Conservation (phyloP, 2,797 vertebrate genomes). For the Sphaeramia orbicularis region DNA sequence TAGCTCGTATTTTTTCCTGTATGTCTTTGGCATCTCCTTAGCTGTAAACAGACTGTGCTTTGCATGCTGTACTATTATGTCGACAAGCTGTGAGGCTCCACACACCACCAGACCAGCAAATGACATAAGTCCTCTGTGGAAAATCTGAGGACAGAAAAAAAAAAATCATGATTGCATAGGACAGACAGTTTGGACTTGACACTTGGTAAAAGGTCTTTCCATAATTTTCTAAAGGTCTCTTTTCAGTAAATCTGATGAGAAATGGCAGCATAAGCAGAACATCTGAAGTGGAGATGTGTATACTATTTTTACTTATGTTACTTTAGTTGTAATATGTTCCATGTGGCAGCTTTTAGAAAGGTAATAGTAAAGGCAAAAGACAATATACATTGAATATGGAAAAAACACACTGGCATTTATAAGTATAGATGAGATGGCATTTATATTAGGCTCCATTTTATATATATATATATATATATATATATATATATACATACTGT, state of each 20-base stretch:
- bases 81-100: constrained; percentile 8
- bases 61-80: neutral
- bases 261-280: constrained; percentile 10
- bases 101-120: constrained; percentile 1
- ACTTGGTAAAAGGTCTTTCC: constrained; percentile 20
- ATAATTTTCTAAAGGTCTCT: constrained; percentile 31
- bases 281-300: neutral
- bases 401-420: too few species aligned
- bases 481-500: too few species aligned
- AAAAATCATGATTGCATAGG: neutral
- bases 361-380: too few species aligned
- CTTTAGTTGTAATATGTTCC: constrained; percentile 1
- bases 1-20: neutral
- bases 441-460: too few species aligned
- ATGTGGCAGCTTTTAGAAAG: too few species aligned
- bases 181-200: constrained; percentile 36
- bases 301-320: too few species aligned
- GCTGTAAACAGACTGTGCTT: neutral
- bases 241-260: constrained; percentile 13
- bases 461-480: too few species aligned
- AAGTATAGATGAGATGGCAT: too few species aligned
- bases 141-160: constrained; percentile 20
- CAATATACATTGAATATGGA: too few species aligned
- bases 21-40: too few species aligned
- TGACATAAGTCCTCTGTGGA: constrained; percentile 30